Percentiles rank a stretch among this genome's conserved stretches.
phyloP scores from a whole-genome alignment of 2,888 invertebrate genomes.

The Amphipoea oculea region DNA sequence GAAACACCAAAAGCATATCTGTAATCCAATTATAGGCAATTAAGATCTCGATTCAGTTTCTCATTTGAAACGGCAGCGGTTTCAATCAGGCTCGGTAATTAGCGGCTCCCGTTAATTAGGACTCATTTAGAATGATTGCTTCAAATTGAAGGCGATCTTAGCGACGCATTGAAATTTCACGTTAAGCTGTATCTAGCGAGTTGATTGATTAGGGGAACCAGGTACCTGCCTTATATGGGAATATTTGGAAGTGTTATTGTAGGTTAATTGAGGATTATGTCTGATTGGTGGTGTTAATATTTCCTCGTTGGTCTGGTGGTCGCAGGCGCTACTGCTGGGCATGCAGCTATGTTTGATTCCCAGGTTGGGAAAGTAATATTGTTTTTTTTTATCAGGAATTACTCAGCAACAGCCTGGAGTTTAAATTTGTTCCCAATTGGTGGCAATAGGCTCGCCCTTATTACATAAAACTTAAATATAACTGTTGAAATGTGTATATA shows the following conservation, averaged over 20 bases:
- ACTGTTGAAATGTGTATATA: not conserved
- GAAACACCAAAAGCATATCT: slow-evolving; percentile 50
- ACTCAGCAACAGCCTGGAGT: not conserved
- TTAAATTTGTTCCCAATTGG: not conserved
- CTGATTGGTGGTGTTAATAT: not conserved
- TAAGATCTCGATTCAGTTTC: slow-evolving; percentile 63
- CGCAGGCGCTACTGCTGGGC: not conserved
- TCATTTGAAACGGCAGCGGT: slow-evolving; percentile 67
- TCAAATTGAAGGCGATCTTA: slow-evolving; percentile 64
- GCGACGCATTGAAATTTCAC: slow-evolving; percentile 59
- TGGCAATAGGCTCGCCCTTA: not conserved
- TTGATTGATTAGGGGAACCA: slow-evolving; percentile 54
- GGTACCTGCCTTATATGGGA: not conserved
- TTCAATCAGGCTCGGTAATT: slow-evolving; percentile 74
- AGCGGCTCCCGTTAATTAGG: slow-evolving; percentile 66
- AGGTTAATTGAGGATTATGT: slow-evolving; percentile 6
- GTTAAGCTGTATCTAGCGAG: slow-evolving; percentile 26
- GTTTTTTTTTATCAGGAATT: not conserved
- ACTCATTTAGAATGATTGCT: slow-evolving; percentile 68
- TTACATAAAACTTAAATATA: not conserved
- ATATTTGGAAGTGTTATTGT: not conserved
- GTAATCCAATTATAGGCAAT: slow-evolving; percentile 63
- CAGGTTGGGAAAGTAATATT: not conserved
- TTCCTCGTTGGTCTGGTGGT: not conserved
- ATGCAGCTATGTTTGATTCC: not conserved